A percentile compares a stretch with the other conserved stretches of the same genome.
These are phyloP conservation scores for Tenthredo livida DNA, from an alignment of 2,888 invertebrate genomes.

Conservation along the genomic window DNA sequence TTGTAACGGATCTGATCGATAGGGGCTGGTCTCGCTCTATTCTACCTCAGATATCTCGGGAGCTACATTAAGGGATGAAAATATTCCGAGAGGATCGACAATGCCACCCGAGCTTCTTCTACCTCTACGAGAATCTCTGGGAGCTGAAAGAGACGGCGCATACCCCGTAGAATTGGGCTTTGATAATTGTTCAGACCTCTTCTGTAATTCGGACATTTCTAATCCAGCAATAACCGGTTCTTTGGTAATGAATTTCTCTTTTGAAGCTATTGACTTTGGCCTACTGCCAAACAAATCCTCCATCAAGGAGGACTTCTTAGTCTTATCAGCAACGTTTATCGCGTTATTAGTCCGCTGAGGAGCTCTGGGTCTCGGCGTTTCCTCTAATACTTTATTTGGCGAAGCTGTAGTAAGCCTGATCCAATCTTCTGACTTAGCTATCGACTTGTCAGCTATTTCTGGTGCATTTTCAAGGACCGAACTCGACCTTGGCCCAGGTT, in stretches of 20 bases:
- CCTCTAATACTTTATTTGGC: not conserved
- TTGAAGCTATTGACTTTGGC: constrained; percentile 54
- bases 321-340: constrained; percentile 55
- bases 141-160: constrained; percentile 60
- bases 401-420: not conserved
- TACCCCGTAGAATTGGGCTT: constrained; percentile 60
- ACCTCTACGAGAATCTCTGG: constrained; percentile 68
- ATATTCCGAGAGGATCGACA: constrained; percentile 71
- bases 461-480: not conserved
- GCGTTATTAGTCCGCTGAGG: not conserved
- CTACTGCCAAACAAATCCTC: constrained; percentile 70
- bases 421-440: constrained; percentile 15
- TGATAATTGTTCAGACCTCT: constrained; percentile 56
- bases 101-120: constrained; percentile 64
- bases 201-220: constrained; percentile 54
- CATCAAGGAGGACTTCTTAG: constrained; percentile 67
- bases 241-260: constrained; percentile 54
- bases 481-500: not conserved
- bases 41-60: constrained; percentile 32
- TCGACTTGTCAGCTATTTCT: not conserved
- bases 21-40: not conserved
- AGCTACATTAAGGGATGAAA: constrained; percentile 57
- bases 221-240: constrained; percentile 50
- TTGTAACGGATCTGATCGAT: not conserved
- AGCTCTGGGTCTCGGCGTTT: not conserved